phyloP scores from a whole-genome alignment of 2,113 vertebrate genomes.

The Thalassarche chlororhynchos region DNA sequence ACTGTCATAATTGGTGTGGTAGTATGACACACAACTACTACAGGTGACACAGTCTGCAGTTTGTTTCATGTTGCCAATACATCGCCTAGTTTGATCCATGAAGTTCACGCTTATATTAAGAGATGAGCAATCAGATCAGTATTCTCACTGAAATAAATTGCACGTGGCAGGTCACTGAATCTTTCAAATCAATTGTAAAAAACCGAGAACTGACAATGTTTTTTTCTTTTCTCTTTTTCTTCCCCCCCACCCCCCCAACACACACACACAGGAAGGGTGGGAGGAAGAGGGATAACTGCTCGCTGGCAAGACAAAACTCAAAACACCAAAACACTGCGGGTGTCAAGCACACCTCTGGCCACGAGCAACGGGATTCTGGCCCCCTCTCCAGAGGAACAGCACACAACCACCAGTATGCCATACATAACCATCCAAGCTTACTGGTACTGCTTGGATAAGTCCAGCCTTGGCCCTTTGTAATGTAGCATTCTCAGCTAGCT shows the following conservation, averaged over 20 bases:
- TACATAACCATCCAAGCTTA: rapidly evolving
- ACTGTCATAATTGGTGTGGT: neutral
- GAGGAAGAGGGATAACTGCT: neutral
- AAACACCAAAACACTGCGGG: neutral
- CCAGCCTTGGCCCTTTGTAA: neutral
- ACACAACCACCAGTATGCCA: neutral
- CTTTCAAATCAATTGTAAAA: neutral
- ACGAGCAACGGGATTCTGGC: neutral
- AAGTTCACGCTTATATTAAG: neutral
- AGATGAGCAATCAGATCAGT: neutral
- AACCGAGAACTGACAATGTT: neutral
- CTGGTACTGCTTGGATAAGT: neutral
- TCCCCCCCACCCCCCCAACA: too few relatives aligned
- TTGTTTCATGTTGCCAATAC: neutral
- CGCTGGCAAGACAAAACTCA: neutral
- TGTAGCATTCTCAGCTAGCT: neutral
- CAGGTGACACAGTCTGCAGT: neutral
- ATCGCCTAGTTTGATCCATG: rapidly evolving
- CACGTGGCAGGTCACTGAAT: neutral
- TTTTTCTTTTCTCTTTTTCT: neutral
- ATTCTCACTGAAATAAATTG: neutral
- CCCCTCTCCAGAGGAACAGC: neutral
- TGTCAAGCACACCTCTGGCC: neutral
- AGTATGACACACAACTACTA: neutral
- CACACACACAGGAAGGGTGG: neutral